phyloP scores from a whole-genome alignment of 64 coral and sea anemone species.

The Porites lutea region DNA sequence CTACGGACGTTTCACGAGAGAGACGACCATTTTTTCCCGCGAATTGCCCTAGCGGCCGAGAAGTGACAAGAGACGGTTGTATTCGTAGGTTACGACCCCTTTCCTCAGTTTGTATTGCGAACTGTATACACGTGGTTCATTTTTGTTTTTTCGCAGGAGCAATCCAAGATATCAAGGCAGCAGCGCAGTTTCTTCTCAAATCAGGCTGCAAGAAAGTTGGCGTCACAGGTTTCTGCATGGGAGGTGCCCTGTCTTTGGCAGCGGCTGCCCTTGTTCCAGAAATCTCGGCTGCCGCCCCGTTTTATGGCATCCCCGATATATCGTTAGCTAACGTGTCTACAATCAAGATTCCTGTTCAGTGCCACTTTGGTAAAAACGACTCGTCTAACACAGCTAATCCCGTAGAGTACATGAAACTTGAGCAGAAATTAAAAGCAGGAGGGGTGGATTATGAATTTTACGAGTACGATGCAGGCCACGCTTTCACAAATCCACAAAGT shows the following conservation, averaged over 20 bases:
- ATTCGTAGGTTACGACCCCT: no score
- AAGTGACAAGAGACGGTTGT: no score
- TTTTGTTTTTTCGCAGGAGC: conserved; percentile 5
- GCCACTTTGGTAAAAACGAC: conserved; percentile 78
- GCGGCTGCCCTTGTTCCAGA: conserved; percentile 64
- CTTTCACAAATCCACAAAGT: conserved; percentile 72
- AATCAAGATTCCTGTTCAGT: conserved; percentile 78
- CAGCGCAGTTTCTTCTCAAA: conserved; percentile 58
- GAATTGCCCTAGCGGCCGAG: no score
- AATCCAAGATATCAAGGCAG: conserved; percentile 63
- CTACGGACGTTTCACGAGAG: no score
- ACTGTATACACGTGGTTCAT: no score
- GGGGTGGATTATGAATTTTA: conserved; percentile 72
- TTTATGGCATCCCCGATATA: conserved; percentile 71
- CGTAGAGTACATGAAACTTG: conserved; percentile 49
- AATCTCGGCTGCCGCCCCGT: conserved; percentile 77
- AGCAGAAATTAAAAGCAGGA: conserved; percentile 63
- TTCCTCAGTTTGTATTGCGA: no score
- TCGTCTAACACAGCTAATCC: conserved; percentile 38
- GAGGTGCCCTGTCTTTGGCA: conserved; percentile 60
- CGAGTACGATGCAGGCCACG: conserved; percentile 73
- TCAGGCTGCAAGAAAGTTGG: conserved; percentile 80
- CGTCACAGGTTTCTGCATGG: conserved; percentile 88
- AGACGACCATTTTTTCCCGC: no score
- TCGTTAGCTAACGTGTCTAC: conserved; percentile 57